Conservation (phyloP, 2,797 vertebrate species). For the Oreochromis mossambicus region DNA sequence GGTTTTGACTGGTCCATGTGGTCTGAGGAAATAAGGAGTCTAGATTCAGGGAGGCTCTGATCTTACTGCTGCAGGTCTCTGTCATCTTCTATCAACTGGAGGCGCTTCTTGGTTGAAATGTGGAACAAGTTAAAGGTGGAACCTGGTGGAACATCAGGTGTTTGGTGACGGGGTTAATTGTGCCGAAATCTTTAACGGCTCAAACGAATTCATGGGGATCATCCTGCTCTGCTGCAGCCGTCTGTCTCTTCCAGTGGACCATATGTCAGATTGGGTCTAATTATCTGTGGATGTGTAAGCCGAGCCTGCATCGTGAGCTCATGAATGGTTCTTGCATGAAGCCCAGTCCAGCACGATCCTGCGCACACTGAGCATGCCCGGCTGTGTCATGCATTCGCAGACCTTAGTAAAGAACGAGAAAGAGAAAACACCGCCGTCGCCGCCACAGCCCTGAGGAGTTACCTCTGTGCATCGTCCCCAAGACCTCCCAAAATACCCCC, state of each 20-base stretch:
- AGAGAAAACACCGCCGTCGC: neutral
- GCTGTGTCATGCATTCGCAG: conserved; percentile 13
- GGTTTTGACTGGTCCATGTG: fast-evolving
- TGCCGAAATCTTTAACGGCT: neutral
- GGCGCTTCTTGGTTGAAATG: neutral
- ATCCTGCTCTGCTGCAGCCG: neutral
- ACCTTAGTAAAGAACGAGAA: neutral
- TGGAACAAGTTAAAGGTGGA: neutral
- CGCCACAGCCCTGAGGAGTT: neutral
- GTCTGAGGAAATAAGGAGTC: neutral
- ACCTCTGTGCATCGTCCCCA: neutral
- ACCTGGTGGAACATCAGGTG: neutral
- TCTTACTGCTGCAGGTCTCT: neutral
- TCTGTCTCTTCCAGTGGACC: neutral
- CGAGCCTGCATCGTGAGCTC: neutral
- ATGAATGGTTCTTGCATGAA: neutral
- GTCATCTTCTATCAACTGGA: neutral
- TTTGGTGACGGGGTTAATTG: neutral
- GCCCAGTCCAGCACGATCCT: neutral
- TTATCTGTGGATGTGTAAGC: neutral
- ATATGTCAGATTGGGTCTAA: neutral
- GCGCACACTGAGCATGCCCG: conserved; percentile 15
- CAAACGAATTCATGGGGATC: neutral
- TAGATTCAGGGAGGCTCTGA: neutral
- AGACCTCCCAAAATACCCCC: neutral